These are phyloP conservation scores for Heliothis peltigera DNA, from an alignment of 2,888 invertebrate species.

Conservation along the genomic window DNA sequence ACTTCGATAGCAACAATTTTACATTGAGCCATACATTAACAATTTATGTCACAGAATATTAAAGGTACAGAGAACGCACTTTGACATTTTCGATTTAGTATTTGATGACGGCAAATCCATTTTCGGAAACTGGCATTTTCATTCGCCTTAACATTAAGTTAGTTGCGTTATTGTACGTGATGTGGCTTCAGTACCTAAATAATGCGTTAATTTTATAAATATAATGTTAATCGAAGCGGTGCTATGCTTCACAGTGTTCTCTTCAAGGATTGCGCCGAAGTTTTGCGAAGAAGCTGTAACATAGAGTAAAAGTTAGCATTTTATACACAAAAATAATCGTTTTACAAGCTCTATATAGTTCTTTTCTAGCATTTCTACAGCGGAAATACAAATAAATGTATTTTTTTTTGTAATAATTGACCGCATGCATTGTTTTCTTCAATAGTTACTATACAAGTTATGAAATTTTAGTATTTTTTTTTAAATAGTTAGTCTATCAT, in stretches of 20 bases:
- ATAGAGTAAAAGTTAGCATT: constrained; percentile 51
- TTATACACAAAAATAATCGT: background rate
- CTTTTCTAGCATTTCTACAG: no score
- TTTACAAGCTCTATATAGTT: constrained; percentile 39
- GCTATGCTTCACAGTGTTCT: constrained; percentile 41
- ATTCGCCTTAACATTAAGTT: background rate
- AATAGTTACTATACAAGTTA: no score
- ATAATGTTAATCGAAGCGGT: constrained; percentile 59
- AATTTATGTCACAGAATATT: constrained; percentile 30
- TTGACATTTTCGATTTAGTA: background rate
- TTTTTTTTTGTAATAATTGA: no score
- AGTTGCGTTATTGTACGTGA: constrained; percentile 4
- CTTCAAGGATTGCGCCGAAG: constrained; percentile 83
- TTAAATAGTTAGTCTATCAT: no score
- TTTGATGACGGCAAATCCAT: constrained; percentile 9
- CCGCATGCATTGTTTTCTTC: no score
- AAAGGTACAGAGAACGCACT: constrained; percentile 36
- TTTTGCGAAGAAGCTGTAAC: constrained; percentile 87
- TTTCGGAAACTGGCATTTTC: background rate
- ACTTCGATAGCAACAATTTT: constrained; percentile 25
- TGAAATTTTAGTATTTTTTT: no score
- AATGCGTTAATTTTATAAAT: constrained; percentile 35
- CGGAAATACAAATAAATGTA: no score
- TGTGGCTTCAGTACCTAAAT: constrained; percentile 23
- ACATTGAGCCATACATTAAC: constrained; percentile 37